Base-by-base conservation (phyloP, 2,888 invertebrate species). In the Cabera pusaria region DNA sequence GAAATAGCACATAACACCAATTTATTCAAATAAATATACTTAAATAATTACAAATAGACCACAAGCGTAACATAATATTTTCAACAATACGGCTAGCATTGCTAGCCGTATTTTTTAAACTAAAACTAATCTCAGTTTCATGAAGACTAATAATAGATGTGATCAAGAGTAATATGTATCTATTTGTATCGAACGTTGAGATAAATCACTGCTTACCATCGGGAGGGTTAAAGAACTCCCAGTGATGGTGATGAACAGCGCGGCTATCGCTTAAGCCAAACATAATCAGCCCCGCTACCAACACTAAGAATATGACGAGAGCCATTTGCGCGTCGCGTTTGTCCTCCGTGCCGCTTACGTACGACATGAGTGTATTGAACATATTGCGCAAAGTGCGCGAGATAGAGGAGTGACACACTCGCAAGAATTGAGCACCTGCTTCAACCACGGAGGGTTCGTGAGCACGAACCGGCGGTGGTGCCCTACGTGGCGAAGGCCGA, bases 181-280 rank as follows among this genome's bases (percentile, higher is more conserved):
- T 14, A 14, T 14, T 14, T 14, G 14, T n/a, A 14, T 14, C 14
- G 14, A 42, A 45, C 33, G 12, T 35, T 18, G 19, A 24, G 26
- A 14, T 10, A 21, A 35, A 49, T 77, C 61, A 85, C 36, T 79
- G 79, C 28, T 90, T 89, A 19, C 87, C 91, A 44, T 92, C 92
- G 4, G 96, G 96, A 5, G 96, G 96, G 83, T 96, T 96, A 60
- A 96, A 95, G 74, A 93, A 96, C 72, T 96, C 96, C 96, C 96
- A 96, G 59, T 96, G 96, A 71, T 95, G 94, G 58, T 94, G 93
- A 70, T 96, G 95, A 51, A 95, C 91, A 28, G 93, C 93, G 36
- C 93, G 91, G 45, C 93, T 92, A 49, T 92, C 93, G 44, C 94
- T 93, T 42, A 94, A 90, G 29, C 94, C 93, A 49, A 95, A 90